Evolutionary conservation across 2,888 invertebrate species (phyloP).

Genomic region (Bibio marci): DNA sequence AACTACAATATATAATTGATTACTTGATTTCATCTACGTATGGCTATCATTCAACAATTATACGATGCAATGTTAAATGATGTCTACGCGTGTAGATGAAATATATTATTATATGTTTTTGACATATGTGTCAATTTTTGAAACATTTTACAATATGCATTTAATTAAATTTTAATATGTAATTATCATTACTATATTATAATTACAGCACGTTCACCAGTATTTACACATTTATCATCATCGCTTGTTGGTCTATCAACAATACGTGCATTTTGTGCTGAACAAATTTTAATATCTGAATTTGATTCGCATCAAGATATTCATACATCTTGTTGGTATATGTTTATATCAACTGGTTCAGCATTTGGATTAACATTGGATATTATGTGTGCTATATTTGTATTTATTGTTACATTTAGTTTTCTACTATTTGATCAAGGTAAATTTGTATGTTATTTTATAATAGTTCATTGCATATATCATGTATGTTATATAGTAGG

Average conservation of each 20-base stretch:
- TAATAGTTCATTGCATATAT: not conserved
- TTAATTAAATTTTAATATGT: too few species aligned
- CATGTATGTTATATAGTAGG: too few species aligned
- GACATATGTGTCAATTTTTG: too few species aligned
- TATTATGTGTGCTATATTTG: not conserved
- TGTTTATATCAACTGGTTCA: conserved; percentile 36
- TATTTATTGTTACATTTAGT: too few species aligned
- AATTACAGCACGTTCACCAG: conserved; percentile 53
- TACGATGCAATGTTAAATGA: too few species aligned
- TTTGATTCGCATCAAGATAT: conserved; percentile 38
- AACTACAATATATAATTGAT: too few species aligned
- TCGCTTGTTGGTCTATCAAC: conserved; percentile 58
- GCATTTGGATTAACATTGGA: not conserved
- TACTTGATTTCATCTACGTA: too few species aligned
- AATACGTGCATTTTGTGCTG: conserved; percentile 50
- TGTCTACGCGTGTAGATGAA: too few species aligned
- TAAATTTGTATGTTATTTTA: conserved; percentile 8
- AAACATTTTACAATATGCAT: too few species aligned
- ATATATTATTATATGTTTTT: too few species aligned
- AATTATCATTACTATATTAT: too few species aligned
- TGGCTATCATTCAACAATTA: too few species aligned
- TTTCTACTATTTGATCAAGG: conserved; percentile 7
- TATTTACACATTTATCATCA: conserved; percentile 60
- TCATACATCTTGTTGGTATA: conserved; percentile 48
- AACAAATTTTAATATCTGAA: conserved; percentile 41